Conservation (phyloP, 2,797 vertebrate species). For the Chromis chromis region DNA sequence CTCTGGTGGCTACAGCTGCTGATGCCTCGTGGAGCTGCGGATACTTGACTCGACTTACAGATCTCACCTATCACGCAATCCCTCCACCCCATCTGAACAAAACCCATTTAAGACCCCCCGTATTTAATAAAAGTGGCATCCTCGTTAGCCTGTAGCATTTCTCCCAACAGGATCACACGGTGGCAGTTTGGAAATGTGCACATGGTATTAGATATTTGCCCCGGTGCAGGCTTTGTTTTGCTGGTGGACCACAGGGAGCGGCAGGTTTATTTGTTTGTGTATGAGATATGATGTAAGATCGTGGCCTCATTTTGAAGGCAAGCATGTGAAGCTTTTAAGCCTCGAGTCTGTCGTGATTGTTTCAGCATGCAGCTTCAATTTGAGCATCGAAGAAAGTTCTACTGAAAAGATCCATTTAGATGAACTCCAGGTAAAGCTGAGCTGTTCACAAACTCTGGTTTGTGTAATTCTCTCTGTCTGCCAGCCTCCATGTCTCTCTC, state of each 20-base stretch:
- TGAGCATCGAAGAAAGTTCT: slow-evolving; percentile 27
- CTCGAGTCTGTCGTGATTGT: slow-evolving; percentile 34
- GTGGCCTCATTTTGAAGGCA: slow-evolving; percentile 46
- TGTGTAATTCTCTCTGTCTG: slow-evolving; percentile 41
- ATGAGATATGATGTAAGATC: slow-evolving; percentile 55
- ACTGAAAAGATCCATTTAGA: slow-evolving; percentile 35
- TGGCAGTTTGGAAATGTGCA: slow-evolving; percentile 36
- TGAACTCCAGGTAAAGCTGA: slow-evolving; percentile 42
- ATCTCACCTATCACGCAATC: slow-evolving; percentile 45
- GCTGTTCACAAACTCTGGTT: slow-evolving; percentile 34
- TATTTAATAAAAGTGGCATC: slow-evolving; percentile 26
- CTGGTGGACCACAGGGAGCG: slow-evolving; percentile 45
- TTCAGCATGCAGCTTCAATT: slow-evolving; percentile 40
- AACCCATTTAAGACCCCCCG: slow-evolving; percentile 10
- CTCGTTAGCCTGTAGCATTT: slow-evolving; percentile 23
- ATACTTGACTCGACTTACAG: slow-evolving; percentile 53
- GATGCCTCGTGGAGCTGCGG: slow-evolving; percentile 35
- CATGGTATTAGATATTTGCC: slow-evolving; percentile 42
- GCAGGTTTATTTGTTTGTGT: slow-evolving; percentile 62
- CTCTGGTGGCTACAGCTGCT: slow-evolving; percentile 70
- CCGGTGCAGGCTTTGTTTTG: slow-evolving; percentile 36
- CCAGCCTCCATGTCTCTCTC: slow-evolving; percentile 27
- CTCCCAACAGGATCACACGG: neutral
- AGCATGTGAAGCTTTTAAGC: slow-evolving; percentile 17
- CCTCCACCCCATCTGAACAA: slow-evolving; percentile 1